Evolutionary conservation across 2,888 invertebrate species (phyloP).

Genomic region (Latrodectus elegans): DNA sequence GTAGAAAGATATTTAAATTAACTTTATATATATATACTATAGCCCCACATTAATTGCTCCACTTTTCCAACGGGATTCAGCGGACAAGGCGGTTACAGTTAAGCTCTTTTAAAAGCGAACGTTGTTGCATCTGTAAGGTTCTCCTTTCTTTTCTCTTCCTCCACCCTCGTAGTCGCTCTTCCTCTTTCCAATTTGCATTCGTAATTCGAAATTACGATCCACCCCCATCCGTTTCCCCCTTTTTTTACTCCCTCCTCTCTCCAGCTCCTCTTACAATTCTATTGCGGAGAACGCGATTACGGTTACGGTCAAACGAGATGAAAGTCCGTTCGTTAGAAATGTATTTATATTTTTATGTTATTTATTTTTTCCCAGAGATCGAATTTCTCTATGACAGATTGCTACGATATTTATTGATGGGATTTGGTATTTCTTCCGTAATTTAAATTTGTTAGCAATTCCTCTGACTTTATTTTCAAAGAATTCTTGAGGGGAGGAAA

Average conservation of each 20-base stretch:
- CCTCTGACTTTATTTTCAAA: no score
- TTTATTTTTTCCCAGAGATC: neutral
- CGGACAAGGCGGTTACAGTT: neutral
- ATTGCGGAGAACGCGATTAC: conserved; percentile 12
- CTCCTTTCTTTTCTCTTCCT: neutral
- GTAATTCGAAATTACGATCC: conserved; percentile 56
- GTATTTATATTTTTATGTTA: neutral
- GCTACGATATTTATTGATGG: neutral
- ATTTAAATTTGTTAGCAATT: no score
- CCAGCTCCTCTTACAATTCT: neutral
- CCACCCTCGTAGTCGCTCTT: neutral
- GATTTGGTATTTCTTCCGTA: no score
- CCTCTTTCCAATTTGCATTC: conserved; percentile 61
- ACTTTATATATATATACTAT: conserved; percentile 26
- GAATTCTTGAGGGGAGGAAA: no score
- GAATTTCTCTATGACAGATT: neutral
- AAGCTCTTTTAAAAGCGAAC: conserved; percentile 28
- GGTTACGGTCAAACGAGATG: conserved; percentile 11
- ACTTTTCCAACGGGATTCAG: conserved; percentile 12
- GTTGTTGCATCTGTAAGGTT: conserved; percentile 27
- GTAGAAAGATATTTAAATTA: conserved; percentile 51
- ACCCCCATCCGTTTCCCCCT: neutral
- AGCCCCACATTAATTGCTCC: conserved; percentile 18
- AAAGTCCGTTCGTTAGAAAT: neutral
- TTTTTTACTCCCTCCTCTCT: neutral